Percentiles rank a stretch among this genome's conserved stretches.
phyloP scores from a whole-genome alignment of 2,113 vertebrate genomes.

The Symphodus melops region DNA sequence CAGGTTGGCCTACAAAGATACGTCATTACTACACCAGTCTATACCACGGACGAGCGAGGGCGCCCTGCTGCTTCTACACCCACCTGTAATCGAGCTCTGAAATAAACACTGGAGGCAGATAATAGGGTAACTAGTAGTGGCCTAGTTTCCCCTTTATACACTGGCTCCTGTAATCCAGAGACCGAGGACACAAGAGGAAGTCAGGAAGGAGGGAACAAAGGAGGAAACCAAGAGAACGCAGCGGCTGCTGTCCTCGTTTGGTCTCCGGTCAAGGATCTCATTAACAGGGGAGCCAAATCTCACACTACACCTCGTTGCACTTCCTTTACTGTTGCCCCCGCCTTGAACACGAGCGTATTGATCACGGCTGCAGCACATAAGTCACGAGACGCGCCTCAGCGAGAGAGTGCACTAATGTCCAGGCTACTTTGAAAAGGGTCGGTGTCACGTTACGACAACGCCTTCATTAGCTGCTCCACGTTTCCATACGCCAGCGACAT shows the following conservation, averaged over 20 bases:
- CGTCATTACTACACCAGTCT: no score
- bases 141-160: constrained; percentile 43
- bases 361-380: constrained; percentile 58
- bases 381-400: neutral
- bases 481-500: constrained; percentile 10
- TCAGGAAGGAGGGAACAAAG: constrained; percentile 58
- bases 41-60: no score
- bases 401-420: neutral
- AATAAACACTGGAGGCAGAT: no score
- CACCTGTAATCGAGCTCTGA: no score
- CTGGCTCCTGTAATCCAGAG: constrained; percentile 37
- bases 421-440: neutral
- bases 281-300: constrained; percentile 81
- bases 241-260: constrained; percentile 77
- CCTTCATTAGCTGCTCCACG: neutral
- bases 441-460: neutral
- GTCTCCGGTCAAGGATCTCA: constrained; percentile 81
- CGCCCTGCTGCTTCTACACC: no score
- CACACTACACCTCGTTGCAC: constrained; percentile 37
- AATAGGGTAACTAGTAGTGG: constrained; percentile 30
- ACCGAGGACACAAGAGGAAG: constrained; percentile 46
- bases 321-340: constrained; percentile 32
- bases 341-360: constrained; percentile 61
- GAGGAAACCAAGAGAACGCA: constrained; percentile 47
- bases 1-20: no score